A percentile compares a stretch with the other conserved stretches of the same genome.
These are phyloP conservation scores for Melitaea cinxia DNA, from an alignment of 1,140 invertebrate species.

Conservation along the genomic window DNA sequence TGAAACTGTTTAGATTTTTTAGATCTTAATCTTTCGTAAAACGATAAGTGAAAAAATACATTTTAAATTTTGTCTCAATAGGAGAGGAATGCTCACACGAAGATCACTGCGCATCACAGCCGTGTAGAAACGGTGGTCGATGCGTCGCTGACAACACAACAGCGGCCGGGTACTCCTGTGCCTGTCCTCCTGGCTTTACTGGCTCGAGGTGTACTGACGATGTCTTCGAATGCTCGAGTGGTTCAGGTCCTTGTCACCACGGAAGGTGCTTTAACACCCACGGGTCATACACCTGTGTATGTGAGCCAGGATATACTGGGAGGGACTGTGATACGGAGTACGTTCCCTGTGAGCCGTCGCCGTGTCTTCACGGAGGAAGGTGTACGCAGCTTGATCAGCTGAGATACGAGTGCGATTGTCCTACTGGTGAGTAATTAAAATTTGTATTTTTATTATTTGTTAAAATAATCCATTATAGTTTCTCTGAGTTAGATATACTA, in stretches of 20 bases:
- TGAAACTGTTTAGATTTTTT: no score
- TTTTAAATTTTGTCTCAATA: constrained; percentile 67
- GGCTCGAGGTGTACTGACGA: constrained; percentile 93
- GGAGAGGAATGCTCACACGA: constrained; percentile 93
- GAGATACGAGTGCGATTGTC: constrained; percentile 92
- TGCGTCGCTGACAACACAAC: constrained; percentile 87
- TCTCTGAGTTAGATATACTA: no score
- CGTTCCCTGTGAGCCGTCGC: constrained; percentile 94
- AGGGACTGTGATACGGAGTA: constrained; percentile 95
- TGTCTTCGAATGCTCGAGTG: constrained; percentile 92
- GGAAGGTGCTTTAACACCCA: constrained; percentile 94
- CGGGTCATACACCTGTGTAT: constrained; percentile 95
- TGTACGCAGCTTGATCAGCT: constrained; percentile 89
- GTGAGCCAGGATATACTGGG: constrained; percentile 93
- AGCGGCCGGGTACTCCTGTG: constrained; percentile 87
- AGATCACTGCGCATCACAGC: constrained; percentile 94
- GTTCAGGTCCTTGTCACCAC: constrained; percentile 88
- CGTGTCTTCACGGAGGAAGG: constrained; percentile 93
- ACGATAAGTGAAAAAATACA: no score
- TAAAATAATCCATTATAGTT: no score
- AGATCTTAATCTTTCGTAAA: no score
- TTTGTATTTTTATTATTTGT: constrained; percentile 6
- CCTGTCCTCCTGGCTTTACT: constrained; percentile 92
- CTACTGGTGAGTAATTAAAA: constrained; percentile 87
- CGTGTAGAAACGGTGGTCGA: constrained; percentile 92